Evolutionary conservation across 2,888 invertebrate species (phyloP), one percentile per base, ranked within the genome.

Genomic region (Rhynchonema sp.): DNA sequence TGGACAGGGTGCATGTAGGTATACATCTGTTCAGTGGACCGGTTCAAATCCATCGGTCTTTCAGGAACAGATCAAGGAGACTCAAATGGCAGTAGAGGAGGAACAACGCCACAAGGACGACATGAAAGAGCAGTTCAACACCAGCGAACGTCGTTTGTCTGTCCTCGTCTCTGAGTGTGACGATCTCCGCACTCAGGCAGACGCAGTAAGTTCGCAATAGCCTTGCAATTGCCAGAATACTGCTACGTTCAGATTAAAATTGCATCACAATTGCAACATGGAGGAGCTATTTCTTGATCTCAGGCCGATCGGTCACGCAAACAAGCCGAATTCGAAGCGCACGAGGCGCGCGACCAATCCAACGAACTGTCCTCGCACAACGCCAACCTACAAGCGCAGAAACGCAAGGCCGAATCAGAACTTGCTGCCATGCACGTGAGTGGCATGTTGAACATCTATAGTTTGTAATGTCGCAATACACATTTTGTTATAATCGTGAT

Each of bases 321-420:
- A 25, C 65, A 65, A 28, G 64, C 65, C 22, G 66, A 66, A 46
- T 53, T 46, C 38, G 66, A 62, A 17, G 55, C 56, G 26, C 23
- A 38, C 46, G 62, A 62, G 22, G 62, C 64, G n/a, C 59, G 63
- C 56, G 96, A 98, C 78, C 88, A 91, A 76, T 84, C 92, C 75
- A 92, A 91, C 78, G 94, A 96, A 78, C 81, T 96, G 25, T 83
- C 86, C 70, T 89, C 90, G 69, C 87, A 89, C 78, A 87, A 85
- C 76, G 86, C 88, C 67, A 90, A 91, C 71, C 83, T 94, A 73
- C 27, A 23, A 9, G 88, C 89, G 72, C 87, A 89, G 80, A 96
- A 96, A 87, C 88, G 96, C 84, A 96, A 98, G 82, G 82, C 96
- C 78, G 96, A 98, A 78, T 86, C 87, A 73, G 94, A 96, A 80